These are phyloP conservation scores for Poliocrania exsul DNA, from an alignment of 2,797 vertebrate species.

Conservation along the genomic window DNA sequence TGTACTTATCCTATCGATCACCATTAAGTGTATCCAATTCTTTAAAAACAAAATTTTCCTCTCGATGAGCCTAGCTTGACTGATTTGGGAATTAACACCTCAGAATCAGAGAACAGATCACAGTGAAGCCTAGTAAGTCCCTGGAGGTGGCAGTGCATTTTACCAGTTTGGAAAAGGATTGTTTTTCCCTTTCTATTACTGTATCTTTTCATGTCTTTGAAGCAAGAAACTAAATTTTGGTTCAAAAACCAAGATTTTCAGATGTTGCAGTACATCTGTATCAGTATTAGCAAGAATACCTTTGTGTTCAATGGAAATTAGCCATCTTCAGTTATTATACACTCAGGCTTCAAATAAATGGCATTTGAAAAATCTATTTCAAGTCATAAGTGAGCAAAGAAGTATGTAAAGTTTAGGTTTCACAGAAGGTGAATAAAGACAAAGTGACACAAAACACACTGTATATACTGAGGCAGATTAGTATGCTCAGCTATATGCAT, in stretches of 20 bases:
- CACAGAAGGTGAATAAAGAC: neutral
- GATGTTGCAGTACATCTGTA: neutral
- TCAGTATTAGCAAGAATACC: neutral
- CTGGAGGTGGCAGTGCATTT: neutral
- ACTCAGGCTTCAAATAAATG: neutral
- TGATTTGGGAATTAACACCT: neutral
- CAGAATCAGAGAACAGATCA: neutral
- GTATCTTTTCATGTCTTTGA: conserved; percentile 47
- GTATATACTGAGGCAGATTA: neutral
- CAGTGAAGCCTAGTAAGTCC: neutral
- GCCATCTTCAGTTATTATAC: neutral
- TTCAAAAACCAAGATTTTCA: neutral
- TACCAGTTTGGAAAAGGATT: neutral
- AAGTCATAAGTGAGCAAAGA: neutral
- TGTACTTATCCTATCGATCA: neutral
- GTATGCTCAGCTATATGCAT: neutral
- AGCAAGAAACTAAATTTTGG: neutral
- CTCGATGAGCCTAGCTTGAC: neutral
- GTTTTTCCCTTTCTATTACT: neutral
- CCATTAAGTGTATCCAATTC: neutral
- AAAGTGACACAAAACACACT: neutral
- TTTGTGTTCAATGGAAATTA: neutral
- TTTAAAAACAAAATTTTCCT: neutral
- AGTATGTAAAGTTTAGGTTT: neutral
- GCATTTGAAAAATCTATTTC: neutral